A percentile compares a stretch with the other conserved stretches of the same genome.
These are phyloP conservation scores for Drosophila suboccidentalis DNA, from an alignment of 2,888 invertebrate genomes.

Conservation along the genomic window DNA sequence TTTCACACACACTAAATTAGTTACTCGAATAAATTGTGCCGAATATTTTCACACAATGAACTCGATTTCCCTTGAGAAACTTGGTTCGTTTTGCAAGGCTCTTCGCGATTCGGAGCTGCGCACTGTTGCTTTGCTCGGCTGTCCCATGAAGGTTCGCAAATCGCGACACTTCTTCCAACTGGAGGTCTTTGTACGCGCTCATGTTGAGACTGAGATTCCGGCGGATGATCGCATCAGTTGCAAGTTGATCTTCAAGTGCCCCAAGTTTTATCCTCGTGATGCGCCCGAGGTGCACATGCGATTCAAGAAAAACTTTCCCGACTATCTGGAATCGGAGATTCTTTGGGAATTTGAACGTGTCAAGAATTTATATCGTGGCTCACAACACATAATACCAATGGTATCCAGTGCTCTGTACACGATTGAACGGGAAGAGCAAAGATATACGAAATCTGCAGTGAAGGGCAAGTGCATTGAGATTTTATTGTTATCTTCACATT, in stretches of 20 bases:
- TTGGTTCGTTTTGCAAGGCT: constrained; percentile 17
- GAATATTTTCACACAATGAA: constrained; percentile 3
- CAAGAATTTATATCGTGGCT: background rate
- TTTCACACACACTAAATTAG: constrained; percentile 3
- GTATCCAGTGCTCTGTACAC: constrained; percentile 22
- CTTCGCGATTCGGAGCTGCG: constrained; percentile 33
- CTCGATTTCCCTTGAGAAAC: constrained; percentile 5
- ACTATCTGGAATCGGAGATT: constrained; percentile 19
- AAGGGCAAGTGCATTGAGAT: background rate
- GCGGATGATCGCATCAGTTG: constrained; percentile 25
- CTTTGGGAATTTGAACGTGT: constrained; percentile 23
- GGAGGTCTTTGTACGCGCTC: constrained; percentile 11
- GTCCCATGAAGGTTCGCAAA: constrained; percentile 10
- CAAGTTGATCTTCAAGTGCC: constrained; percentile 42
- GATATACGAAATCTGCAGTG: background rate
- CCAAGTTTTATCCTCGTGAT: constrained; percentile 24
- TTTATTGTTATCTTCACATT: background rate
- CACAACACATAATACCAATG: constrained; percentile 33
- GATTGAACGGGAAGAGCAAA: constrained; percentile 32
- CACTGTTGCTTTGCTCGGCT: constrained; percentile 13
- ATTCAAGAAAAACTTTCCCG: constrained; percentile 37
- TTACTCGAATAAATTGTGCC: constrained; percentile 4
- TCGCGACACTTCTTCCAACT: constrained; percentile 9
- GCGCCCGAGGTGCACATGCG: constrained; percentile 25
- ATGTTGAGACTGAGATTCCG: constrained; percentile 2